Evolutionary conservation across 2,797 vertebrate genomes (phyloP), one percentile per base, ranked within the genome.

Genomic region (Syngnathus acus): DNA sequence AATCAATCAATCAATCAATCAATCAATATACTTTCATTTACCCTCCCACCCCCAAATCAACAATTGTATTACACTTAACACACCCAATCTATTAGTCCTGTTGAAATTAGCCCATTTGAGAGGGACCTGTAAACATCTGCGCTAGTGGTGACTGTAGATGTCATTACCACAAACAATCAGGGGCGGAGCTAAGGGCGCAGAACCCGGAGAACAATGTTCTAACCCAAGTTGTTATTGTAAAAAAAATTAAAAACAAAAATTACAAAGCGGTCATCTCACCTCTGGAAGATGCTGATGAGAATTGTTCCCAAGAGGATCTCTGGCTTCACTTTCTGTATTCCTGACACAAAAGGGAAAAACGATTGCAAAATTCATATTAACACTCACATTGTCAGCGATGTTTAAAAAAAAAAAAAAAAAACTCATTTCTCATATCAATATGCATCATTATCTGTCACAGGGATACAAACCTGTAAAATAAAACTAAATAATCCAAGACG

Each of bases 201-300:
- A 32, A 32, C 32, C 32, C 32, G 32, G 32, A 75, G 64, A 59
- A 62, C 61, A 42, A 74, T 64, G 43, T 66, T 62, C 42, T 62
- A 59, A 67, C 75, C 48, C 45, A 19, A 47, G n/a, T 62, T 47
- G 16, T 50, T 50, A 19, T 50, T 64, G 62, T n/a, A 64, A 64
- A 62, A 42, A 45, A 5, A 23, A 32, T 32, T 32, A 32, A 32
- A 32, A 32, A 32, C 32, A 62, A 42, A 45, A 5, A 23, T 68
- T 53, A 55, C 64, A 75, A 66, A 62, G 53, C 70, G 71, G 68
- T 72, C 61, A 61, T 64, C 64, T 70, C 43, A 47, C 14, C 43
- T 38, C 32, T 64, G 47, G 45, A 37, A 64, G 48, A n/a, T 51
- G 32, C 47, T 2, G 19, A 57, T 6, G 13, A 19, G n/a, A 51